Conservation (phyloP, 2,797 vertebrate genomes). For the Meda fulgida region DNA sequence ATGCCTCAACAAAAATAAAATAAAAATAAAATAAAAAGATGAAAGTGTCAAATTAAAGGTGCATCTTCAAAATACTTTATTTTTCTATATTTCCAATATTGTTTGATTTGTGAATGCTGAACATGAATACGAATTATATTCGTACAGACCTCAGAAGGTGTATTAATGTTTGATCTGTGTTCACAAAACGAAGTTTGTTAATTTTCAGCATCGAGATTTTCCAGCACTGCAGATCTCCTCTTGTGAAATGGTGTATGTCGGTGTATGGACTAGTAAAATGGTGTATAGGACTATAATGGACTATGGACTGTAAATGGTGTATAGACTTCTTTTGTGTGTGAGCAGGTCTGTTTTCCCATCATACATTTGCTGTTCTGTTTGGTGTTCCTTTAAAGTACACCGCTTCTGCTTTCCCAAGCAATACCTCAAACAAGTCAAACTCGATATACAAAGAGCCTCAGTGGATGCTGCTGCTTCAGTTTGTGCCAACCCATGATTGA, state of each 20-base stretch:
- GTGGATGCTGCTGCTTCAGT: slow-evolving; percentile 49
- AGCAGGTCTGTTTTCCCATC: slow-evolving; percentile 45
- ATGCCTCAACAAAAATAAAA: no score
- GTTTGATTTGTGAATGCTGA: slow-evolving; percentile 50
- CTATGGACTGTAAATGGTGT: no score
- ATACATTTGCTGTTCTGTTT: slow-evolving; percentile 45
- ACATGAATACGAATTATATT: no score
- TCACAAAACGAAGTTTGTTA: neutral
- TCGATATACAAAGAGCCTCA: slow-evolving; percentile 37
- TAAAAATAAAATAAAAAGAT: no score
- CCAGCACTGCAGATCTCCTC: neutral
- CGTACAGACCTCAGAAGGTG: neutral
- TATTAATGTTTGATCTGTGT: neutral
- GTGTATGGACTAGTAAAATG: no score
- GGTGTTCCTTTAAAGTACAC: slow-evolving; percentile 44
- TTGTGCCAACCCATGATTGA: slow-evolving; percentile 58
- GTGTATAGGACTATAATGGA: no score
- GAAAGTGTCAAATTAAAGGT: neutral
- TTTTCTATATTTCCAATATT: neutral
- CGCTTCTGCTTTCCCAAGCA: slow-evolving; percentile 26
- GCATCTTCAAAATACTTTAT: neutral
- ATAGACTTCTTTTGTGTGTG: slow-evolving; percentile 49
- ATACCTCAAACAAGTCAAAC: slow-evolving; percentile 45
- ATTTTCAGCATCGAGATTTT: neutral
- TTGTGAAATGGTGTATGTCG: slow-evolving; percentile 24